These are phyloP conservation scores for Cosmopolites sordidus DNA, from an alignment of 2,888 invertebrate species.

Conservation along the genomic window DNA sequence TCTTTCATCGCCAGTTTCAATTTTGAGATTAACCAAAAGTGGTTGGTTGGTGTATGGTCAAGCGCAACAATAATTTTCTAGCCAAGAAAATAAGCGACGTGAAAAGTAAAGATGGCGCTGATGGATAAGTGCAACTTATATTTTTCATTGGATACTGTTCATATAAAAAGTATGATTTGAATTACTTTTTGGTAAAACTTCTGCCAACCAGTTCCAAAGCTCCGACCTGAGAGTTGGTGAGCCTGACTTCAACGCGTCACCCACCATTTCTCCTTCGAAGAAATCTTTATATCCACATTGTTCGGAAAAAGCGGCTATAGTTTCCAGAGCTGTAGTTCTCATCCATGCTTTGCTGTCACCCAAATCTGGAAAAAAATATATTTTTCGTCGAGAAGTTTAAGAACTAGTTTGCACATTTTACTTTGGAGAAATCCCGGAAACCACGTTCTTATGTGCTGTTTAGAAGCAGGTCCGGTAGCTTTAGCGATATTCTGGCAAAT, in stretches of 20 bases:
- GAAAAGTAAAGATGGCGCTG: no score
- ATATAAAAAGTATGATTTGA: no score
- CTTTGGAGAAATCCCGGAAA: constrained; percentile 87
- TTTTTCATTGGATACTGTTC: no score
- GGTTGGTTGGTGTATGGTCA: no score
- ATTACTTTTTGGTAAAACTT: constrained; percentile 68
- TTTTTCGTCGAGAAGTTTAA: no score
- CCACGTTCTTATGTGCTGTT: constrained; percentile 72
- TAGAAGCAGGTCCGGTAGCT: constrained; percentile 79
- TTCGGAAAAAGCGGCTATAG: constrained; percentile 81
- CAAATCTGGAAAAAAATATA: constrained; percentile 48
- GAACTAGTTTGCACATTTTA: no score
- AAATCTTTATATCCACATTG: constrained; percentile 76
- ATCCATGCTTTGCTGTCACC: constrained; percentile 75
- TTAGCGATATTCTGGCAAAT: constrained; percentile 78
- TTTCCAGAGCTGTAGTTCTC: constrained; percentile 72
- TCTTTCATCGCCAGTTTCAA: no score
- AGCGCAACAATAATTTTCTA: no score
- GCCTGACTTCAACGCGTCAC: constrained; percentile 79
- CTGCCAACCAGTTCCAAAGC: constrained; percentile 81
- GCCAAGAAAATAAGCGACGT: no score
- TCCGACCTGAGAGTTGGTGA: constrained; percentile 79
- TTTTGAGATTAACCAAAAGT: no score
- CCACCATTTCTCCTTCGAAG: constrained; percentile 85
- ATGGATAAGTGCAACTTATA: no score